Evolutionary conservation across 2,113 vertebrate species (phyloP).

Genomic region (Nesoenas mayeri): DNA sequence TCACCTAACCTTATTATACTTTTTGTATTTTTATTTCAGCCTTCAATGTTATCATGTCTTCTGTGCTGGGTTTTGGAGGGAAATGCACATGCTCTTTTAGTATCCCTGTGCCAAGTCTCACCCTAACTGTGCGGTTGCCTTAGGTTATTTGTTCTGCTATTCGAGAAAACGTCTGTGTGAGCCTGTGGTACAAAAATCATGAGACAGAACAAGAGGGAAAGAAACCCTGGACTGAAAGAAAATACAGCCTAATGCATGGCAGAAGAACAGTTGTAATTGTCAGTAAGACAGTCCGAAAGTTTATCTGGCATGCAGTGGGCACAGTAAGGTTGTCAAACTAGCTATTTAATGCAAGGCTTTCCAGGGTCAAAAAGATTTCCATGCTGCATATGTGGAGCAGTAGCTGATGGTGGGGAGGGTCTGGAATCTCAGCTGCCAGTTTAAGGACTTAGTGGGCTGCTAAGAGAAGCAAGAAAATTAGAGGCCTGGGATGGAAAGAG

Average conservation of each 20-base stretch:
- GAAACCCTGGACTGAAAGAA: background rate
- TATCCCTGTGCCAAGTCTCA: background rate
- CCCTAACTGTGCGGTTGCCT: background rate
- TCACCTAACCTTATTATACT: background rate
- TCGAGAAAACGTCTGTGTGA: background rate
- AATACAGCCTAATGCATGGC: background rate
- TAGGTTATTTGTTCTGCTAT: background rate
- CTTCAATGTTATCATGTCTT: background rate
- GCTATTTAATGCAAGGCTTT: background rate
- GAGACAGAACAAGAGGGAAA: background rate
- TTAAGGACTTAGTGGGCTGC: background rate
- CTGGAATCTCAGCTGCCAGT: background rate
- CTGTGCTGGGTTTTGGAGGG: background rate
- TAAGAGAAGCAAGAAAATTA: background rate
- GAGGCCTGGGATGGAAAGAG: background rate
- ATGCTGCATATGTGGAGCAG: background rate
- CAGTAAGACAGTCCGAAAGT: background rate
- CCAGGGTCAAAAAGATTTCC: background rate
- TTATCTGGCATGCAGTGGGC: background rate
- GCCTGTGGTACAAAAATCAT: background rate
- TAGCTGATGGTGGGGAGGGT: background rate
- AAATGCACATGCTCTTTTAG: conserved; percentile 7
- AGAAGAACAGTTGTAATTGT: background rate
- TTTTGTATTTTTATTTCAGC: background rate
- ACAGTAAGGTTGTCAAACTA: background rate